Base-by-base conservation (phyloP, 2,888 invertebrate genomes). In the Dyspetes luteomarginatus region DNA sequence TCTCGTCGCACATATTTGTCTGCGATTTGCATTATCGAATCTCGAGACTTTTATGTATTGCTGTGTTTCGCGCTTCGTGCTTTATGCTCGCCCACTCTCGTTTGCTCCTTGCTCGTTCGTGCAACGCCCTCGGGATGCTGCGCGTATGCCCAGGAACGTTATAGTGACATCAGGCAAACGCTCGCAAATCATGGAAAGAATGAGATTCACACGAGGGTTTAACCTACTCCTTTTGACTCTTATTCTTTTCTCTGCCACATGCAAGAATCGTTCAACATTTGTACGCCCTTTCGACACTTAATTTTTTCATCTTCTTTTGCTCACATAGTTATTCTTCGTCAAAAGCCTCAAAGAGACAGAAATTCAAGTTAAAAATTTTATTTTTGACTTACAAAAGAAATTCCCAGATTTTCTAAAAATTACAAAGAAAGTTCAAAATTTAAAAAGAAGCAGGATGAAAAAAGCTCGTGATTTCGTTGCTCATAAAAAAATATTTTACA, bases 11-110 rank as follows among this genome's bases (percentile, higher is more conserved):
- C 85, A 86, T 85, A 86, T 85, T 86, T 84, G 83, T 83, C 82
- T 79, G 80, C 81, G 83, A 85, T 86, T 86, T 85, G 85, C 82
- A 80, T 84, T 76, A 84, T 86, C 85, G 85, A 83, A 78, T 82
- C 65, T 62, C 22, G 60, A 62, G 43, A 24, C 24, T 24, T 22
- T 26, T 19, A 41, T 68, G 17, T 45, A 15, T 56, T 22, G 62
- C 56, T 52, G 15, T 73, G 77, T 77, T 78, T 71, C 48, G 36
- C 50, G 22, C 3, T 12, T 65, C 60, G 24, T 19, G 36, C 60
- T 78, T 75, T 71, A 82, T 65, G 55, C 58, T 52, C n/a, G 71
- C 24, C n/a, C 52, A n/a, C n/a, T 65, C 60, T 17, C 26, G 36
- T 67, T 78, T 75, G 65, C 80, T 65, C 45, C 58, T 52, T 9